Conservation (phyloP, 2,797 vertebrate species). For the Discoglossus pictus region DNA sequence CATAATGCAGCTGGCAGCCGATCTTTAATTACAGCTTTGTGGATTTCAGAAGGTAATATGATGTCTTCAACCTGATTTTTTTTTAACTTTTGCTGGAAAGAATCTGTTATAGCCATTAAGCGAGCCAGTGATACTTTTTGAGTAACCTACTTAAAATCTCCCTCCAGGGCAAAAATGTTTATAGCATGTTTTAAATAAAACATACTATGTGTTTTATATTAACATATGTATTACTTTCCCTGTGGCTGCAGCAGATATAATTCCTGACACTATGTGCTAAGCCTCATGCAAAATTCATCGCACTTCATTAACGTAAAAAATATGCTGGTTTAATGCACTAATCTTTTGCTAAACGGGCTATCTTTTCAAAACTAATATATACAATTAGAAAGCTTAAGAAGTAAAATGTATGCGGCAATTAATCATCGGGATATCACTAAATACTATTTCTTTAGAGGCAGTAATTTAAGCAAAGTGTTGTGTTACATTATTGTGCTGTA, state of each 20-base stretch:
- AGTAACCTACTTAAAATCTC: conserved; percentile 60
- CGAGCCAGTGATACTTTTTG: conserved; percentile 51
- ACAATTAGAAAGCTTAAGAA: conserved; percentile 39
- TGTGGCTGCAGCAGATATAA: conserved; percentile 66
- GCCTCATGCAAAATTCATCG: conserved; percentile 70
- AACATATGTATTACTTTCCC: conserved; percentile 72
- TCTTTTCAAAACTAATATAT: conserved; percentile 30
- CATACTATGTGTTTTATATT: conserved; percentile 72
- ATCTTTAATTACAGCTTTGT: conserved; percentile 39
- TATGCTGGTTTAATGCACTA: conserved; percentile 49
- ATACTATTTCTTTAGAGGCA: conserved; percentile 3
- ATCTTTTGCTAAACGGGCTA: conserved; percentile 47
- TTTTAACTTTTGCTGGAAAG: conserved; percentile 30
- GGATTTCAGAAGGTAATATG: conserved; percentile 33
- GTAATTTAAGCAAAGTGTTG: too few species aligned
- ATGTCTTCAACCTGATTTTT: conserved; percentile 43
- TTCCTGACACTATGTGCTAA: conserved; percentile 67
- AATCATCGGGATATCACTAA: conserved; percentile 22
- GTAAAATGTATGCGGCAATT: conserved; percentile 11
- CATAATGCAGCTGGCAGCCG: conserved; percentile 25
- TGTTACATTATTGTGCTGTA: background rate
- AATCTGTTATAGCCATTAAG: conserved; percentile 52
- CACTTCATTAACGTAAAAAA: conserved; percentile 57
- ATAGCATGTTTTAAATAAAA: conserved; percentile 72
- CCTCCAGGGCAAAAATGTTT: conserved; percentile 72